These are phyloP conservation scores for Heterochromis multidens DNA, from an alignment of 2,113 vertebrate genomes.

Conservation along the genomic window DNA sequence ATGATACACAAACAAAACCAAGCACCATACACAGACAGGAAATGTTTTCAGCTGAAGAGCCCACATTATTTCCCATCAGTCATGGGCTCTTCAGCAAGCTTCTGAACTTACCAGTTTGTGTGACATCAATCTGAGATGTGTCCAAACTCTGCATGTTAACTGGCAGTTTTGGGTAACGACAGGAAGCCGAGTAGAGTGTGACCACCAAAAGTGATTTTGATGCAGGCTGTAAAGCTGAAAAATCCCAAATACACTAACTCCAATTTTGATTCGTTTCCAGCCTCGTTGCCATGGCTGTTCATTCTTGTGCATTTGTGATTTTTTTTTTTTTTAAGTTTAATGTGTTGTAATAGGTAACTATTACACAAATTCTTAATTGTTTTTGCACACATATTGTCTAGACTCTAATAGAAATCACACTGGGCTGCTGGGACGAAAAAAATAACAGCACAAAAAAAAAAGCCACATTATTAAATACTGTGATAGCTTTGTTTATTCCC, in stretches of 20 bases:
- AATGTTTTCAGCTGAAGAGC: neutral
- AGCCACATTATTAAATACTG: neutral
- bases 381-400: neutral
- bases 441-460: neutral
- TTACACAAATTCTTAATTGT: neutral
- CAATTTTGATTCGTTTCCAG: neutral
- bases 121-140: neutral
- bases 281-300: constrained; percentile 24
- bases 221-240: neutral
- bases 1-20: neutral
- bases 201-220: neutral
- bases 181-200: neutral
- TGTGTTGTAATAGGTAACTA: neutral
- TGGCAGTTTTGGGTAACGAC: neutral
- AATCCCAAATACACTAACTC: neutral
- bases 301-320: neutral
- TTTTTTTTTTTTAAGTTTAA: too few relatives aligned
- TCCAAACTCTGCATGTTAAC: neutral
- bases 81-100: neutral
- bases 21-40: neutral
- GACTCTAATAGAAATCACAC: neutral
- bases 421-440: neutral
- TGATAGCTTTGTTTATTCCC: neutral
- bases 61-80: neutral
- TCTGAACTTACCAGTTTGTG: neutral